Conservation (phyloP, 2,797 vertebrate genomes). For the Novumbra hubbsi region DNA sequence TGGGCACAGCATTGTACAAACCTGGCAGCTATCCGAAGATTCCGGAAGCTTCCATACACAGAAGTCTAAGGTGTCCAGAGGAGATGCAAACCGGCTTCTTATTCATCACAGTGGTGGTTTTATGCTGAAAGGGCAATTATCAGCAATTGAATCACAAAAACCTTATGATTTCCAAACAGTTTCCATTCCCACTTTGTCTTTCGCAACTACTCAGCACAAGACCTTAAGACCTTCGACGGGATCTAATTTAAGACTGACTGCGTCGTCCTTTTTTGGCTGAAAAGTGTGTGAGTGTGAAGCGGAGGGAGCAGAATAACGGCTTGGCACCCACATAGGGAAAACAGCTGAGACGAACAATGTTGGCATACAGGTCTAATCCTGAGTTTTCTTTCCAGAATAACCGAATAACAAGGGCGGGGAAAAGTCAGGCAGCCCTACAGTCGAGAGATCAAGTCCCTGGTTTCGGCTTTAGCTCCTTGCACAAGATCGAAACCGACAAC, state of each 20-base stretch:
- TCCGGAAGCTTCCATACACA: background rate
- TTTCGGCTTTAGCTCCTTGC: background rate
- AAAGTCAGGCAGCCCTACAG: background rate
- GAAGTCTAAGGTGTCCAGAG: background rate
- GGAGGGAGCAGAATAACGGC: background rate
- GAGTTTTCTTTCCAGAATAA: too few species aligned
- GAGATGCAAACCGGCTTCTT: background rate
- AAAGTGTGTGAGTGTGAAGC: background rate
- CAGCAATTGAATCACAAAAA: background rate
- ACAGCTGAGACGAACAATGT: background rate
- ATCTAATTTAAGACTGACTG: slow-evolving; percentile 1
- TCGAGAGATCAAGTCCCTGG: background rate
- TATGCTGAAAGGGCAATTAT: background rate
- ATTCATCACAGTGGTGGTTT: background rate
- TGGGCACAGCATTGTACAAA: background rate
- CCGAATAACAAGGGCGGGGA: too few species aligned
- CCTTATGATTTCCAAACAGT: background rate
- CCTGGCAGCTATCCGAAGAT: background rate
- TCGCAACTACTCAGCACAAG: background rate
- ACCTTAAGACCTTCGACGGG: background rate
- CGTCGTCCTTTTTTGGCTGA: background rate
- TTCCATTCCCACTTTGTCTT: background rate
- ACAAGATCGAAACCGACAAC: background rate
- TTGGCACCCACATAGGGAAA: background rate
- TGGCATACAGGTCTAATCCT: background rate